A percentile compares a stretch with the other conserved stretches of the same genome.
Evolutionary conservation across 2,888 invertebrate genomes (phyloP).

Genomic region (Drosophila stalkeri): DNA sequence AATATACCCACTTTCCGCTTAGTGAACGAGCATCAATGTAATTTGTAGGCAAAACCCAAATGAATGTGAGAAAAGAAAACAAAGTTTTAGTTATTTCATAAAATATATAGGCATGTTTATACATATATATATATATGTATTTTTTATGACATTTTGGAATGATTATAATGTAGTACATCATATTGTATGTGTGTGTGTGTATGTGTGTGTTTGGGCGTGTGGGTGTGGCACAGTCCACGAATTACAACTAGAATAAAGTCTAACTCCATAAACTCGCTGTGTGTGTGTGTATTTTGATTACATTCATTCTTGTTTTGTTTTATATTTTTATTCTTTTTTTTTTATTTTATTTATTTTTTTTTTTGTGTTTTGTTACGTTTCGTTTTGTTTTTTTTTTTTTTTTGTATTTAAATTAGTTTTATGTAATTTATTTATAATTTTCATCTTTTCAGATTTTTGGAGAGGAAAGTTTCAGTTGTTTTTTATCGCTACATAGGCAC

Average conservation of each 20-base stretch:
- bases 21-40: not conserved
- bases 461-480: conserved; percentile 70
- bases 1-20: not conserved
- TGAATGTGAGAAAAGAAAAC: conserved; percentile 17
- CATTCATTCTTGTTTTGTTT: not conserved
- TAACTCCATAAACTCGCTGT: conserved; percentile 34
- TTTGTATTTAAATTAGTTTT: conserved; percentile 11
- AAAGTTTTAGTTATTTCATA: conserved; percentile 51
- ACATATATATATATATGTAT: conserved; percentile 21
- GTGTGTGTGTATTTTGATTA: conserved; percentile 30
- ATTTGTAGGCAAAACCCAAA: not conserved
- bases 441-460: conserved; percentile 51
- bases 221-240: conserved; percentile 46
- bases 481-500: conserved; percentile 78
- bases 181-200: conserved; percentile 27
- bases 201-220: conserved; percentile 27
- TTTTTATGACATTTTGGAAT: conserved; percentile 75
- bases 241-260: conserved; percentile 49
- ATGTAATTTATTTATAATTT: conserved; percentile 29
- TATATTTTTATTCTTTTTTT: not conserved
- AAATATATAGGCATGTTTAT: conserved; percentile 55
- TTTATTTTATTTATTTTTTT: not conserved
- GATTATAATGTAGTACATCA: conserved; percentile 76
- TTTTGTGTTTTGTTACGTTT: conserved; percentile 16
- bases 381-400: not conserved